A percentile compares a stretch with the other conserved stretches of the same genome.
Evolutionary conservation across 2,888 invertebrate species (phyloP).

Genomic region (Oxyteleia sp.): DNA sequence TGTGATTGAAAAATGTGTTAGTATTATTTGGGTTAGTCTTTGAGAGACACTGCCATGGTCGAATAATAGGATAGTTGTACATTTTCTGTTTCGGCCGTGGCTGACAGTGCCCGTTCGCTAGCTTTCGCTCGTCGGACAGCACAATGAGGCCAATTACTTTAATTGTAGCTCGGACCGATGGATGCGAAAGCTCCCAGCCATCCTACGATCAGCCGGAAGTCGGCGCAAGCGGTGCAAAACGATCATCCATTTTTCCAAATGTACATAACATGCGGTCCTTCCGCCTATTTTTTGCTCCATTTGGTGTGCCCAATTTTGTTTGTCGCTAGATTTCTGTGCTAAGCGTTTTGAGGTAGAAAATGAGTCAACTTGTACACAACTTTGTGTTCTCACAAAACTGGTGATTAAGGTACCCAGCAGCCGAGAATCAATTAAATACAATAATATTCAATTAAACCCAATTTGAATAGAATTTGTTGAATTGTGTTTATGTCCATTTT

Average conservation of each 20-base stretch:
- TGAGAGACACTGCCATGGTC: slow-evolving; percentile 58
- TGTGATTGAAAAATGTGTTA: slow-evolving; percentile 12
- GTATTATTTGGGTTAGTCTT: slow-evolving; percentile 39
- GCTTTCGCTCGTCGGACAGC: slow-evolving; percentile 82
- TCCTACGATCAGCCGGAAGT: slow-evolving; percentile 81
- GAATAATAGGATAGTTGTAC: slow-evolving; percentile 66
- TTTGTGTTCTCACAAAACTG: no score
- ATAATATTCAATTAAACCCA: no score
- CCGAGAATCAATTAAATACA: no score
- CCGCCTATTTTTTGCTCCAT: slow-evolving; percentile 76
- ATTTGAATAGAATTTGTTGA: no score
- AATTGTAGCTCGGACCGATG: slow-evolving; percentile 83
- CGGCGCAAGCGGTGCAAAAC: slow-evolving; percentile 82
- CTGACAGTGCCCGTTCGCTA: slow-evolving; percentile 82
- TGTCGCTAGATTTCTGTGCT: neutral
- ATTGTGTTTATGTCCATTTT: no score
- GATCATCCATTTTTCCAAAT: slow-evolving; percentile 80
- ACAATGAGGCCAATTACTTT: slow-evolving; percentile 86
- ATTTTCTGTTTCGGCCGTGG: slow-evolving; percentile 78
- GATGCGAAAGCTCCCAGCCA: slow-evolving; percentile 83
- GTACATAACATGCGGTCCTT: slow-evolving; percentile 78
- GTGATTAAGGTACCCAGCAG: no score
- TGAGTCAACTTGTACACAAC: no score
- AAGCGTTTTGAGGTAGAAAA: no score
- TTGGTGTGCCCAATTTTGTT: slow-evolving; percentile 29